Evolutionary conservation across 2,888 invertebrate genomes (phyloP).

Genomic region (Pandemis corylana): DNA sequence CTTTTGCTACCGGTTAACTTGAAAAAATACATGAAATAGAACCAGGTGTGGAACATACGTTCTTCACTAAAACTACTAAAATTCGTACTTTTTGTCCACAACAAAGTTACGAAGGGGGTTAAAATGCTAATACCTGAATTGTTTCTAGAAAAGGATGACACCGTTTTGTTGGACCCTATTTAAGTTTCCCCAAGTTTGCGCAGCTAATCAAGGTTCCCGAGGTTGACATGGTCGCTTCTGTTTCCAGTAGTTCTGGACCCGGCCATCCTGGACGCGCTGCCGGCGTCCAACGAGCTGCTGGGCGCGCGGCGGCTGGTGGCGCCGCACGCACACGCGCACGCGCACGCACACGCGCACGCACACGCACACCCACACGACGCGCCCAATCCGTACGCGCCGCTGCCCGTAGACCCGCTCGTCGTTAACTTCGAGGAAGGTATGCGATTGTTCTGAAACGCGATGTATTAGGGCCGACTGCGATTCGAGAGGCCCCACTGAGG

Average conservation of each 20-base stretch:
- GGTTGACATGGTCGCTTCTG: neutral
- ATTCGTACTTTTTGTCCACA: too few species aligned
- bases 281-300: constrained; percentile 64
- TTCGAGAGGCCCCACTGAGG: constrained; percentile 51
- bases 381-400: constrained; percentile 68
- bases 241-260: constrained; percentile 73
- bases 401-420: constrained; percentile 89
- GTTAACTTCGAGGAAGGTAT: constrained; percentile 94
- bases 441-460: constrained; percentile 88
- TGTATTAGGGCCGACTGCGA: constrained; percentile 67
- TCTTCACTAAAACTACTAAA: too few species aligned
- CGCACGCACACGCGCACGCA: constrained; percentile 53
- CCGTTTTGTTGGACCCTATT: too few species aligned
- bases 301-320: constrained; percentile 67
- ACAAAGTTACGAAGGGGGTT: too few species aligned
- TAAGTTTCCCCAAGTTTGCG: too few species aligned
- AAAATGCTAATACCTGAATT: too few species aligned
- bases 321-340: constrained; percentile 55
- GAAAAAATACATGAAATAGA: too few species aligned
- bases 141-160: too few species aligned
- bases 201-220: too few species aligned
- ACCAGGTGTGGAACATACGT: too few species aligned
- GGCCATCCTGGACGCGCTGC: constrained; percentile 75
- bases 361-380: constrained; percentile 46
- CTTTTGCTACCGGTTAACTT: too few species aligned